These are phyloP conservation scores for Eremobia ochroleuca DNA, from an alignment of 2,888 invertebrate species.

Conservation along the genomic window DNA sequence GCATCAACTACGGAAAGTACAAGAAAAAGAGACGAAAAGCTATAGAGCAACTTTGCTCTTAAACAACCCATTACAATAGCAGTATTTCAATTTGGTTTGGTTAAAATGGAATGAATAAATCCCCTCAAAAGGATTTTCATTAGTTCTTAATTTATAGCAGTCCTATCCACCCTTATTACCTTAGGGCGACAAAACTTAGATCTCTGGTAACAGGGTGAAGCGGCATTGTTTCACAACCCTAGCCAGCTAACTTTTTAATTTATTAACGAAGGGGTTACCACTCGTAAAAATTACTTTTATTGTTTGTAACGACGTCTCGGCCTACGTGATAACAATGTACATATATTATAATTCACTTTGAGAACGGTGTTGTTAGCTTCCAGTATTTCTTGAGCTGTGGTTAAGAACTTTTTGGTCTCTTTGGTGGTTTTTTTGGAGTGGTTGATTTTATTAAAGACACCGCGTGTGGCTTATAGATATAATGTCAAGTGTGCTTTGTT, in stretches of 20 bases:
- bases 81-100: slow-evolving; percentile 37
- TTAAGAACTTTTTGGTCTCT: slow-evolving; percentile 14
- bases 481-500: slow-evolving; percentile 87
- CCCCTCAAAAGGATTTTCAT: slow-evolving; percentile 55
- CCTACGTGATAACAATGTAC: slow-evolving; percentile 90
- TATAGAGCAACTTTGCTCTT: slow-evolving; percentile 18
- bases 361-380: slow-evolving; percentile 67
- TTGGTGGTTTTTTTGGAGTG: slow-evolving; percentile 60
- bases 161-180: slow-evolving; percentile 72
- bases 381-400: slow-evolving; percentile 71
- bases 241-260: slow-evolving; percentile 88
- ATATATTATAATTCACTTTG: slow-evolving; percentile 85
- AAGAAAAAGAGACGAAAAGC: neutral
- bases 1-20: neutral
- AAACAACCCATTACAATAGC: slow-evolving; percentile 41
- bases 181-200: slow-evolving; percentile 85
- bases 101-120: slow-evolving; percentile 55
- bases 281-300: slow-evolving; percentile 91
- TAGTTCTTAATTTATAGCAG: slow-evolving; percentile 64
- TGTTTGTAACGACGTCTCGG: slow-evolving; percentile 90
- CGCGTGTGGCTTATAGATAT: slow-evolving; percentile 81
- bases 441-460: slow-evolving; percentile 67
- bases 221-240: slow-evolving; percentile 87
- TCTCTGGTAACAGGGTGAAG: slow-evolving; percentile 86
- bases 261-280: slow-evolving; percentile 89